Evolutionary conservation across 2,797 vertebrate genomes (phyloP).

Genomic region (Anableps anableps): DNA sequence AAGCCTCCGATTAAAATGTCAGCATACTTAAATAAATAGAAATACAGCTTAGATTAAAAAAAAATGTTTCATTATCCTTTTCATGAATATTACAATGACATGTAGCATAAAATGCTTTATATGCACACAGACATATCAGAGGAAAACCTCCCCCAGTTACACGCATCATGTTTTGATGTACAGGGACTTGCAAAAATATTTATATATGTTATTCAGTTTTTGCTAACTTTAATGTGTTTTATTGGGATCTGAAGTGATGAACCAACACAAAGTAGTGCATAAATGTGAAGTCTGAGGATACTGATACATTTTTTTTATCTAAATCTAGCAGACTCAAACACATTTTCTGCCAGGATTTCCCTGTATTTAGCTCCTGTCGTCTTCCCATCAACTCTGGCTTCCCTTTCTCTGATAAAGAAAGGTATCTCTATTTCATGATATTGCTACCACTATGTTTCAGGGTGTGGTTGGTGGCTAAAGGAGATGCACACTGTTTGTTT

Average conservation of each 20-base stretch:
- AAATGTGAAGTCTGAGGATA: background rate
- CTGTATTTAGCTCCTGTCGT: too few relatives aligned
- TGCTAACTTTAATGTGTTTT: background rate
- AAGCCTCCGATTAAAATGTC: conserved; percentile 3
- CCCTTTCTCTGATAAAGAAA: too few relatives aligned
- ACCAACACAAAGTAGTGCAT: background rate
- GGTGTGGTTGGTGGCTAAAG: background rate
- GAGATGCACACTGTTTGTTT: background rate
- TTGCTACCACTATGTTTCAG: too few relatives aligned
- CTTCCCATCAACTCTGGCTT: too few relatives aligned
- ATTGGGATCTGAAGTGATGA: background rate
- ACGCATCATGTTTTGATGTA: background rate
- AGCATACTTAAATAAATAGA: background rate
- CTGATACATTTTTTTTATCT: background rate
- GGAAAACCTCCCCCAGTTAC: background rate
- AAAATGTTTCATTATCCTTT: background rate
- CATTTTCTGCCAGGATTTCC: too few relatives aligned
- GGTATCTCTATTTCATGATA: too few relatives aligned
- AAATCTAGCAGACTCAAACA: too few relatives aligned
- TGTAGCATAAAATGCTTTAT: background rate
- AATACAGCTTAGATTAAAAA: background rate
- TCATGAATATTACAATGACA: background rate
- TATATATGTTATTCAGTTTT: background rate
- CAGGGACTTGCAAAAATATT: background rate
- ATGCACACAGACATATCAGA: background rate